A percentile compares a stretch with the other conserved stretches of the same genome.
Conservation (phyloP, 2,888 invertebrate genomes). For the Actias luna region DNA sequence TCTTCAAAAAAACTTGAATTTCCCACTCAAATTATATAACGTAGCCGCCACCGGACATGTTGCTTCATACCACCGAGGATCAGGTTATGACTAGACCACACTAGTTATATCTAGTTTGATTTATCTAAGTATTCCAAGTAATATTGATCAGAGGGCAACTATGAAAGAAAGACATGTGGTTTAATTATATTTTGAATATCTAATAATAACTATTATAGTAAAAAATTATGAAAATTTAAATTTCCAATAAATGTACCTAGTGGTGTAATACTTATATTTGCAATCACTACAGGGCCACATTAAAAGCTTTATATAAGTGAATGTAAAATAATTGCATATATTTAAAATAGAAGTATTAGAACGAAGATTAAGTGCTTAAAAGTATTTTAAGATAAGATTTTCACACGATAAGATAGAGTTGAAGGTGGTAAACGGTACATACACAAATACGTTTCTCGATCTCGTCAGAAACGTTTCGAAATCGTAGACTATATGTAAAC, state of each 20-base stretch:
- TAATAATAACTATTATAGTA: too few species aligned
- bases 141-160: slow-evolving; percentile 24
- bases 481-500: slow-evolving; percentile 40
- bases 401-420: slow-evolving; percentile 26
- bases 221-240: neutral
- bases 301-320: neutral
- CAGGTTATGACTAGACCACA: slow-evolving; percentile 43
- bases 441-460: slow-evolving; percentile 34
- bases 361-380: slow-evolving; percentile 22
- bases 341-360: neutral
- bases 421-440: slow-evolving; percentile 26
- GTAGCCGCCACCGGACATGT: slow-evolving; percentile 21
- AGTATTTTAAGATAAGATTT: neutral
- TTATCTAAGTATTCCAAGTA: slow-evolving; percentile 48
- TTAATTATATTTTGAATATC: neutral
- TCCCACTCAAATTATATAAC: slow-evolving; percentile 56
- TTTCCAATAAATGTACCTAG: too few species aligned
- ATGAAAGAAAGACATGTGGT: neutral
- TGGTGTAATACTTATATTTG: neutral
- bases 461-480: slow-evolving; percentile 42
- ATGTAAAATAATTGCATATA: neutral
- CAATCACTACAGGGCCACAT: neutral
- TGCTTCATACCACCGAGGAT: slow-evolving; percentile 41
- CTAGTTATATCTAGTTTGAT: slow-evolving; percentile 56
- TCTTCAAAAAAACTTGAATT: slow-evolving; percentile 36